Conservation (phyloP, 2,888 invertebrate genomes). For the Romanomermis culicivorax region DNA sequence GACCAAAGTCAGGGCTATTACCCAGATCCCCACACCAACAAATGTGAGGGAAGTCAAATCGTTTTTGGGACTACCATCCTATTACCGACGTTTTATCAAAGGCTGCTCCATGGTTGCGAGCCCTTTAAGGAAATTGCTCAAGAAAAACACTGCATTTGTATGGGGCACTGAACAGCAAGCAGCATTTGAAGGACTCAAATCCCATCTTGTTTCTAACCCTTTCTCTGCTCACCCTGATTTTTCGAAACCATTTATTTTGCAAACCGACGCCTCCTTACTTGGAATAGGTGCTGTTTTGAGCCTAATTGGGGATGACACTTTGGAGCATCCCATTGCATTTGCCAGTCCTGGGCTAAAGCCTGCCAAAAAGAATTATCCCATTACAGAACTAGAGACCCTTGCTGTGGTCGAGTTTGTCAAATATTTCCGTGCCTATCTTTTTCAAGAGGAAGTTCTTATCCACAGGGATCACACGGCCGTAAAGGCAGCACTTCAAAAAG, state of each 20-base stretch:
- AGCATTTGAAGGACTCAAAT: conserved; percentile 4
- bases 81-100: conserved; percentile 5
- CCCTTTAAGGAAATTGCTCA: background rate
- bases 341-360: background rate
- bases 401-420: background rate
- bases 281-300: conserved; percentile 4
- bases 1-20: conserved; percentile 1
- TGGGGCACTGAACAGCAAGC: background rate
- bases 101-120: background rate
- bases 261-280: conserved; percentile 6
- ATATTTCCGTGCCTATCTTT: conserved; percentile 1
- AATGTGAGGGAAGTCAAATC: background rate
- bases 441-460: background rate
- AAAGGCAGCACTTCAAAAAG: background rate
- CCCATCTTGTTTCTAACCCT: background rate
- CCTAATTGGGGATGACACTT: background rate
- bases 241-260: background rate
- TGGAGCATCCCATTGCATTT: conserved; percentile 3
- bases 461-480: background rate
- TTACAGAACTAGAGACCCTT: conserved; percentile 1
- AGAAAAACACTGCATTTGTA: background rate
- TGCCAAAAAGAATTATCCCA: conserved; percentile 1
- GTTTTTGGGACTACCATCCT: conserved; percentile 2
- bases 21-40: background rate
- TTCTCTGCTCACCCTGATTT: conserved; percentile 7